Evolutionary conservation across 1,140 invertebrate genomes (phyloP).

Genomic region (Thaumetopoea pityocampa): DNA sequence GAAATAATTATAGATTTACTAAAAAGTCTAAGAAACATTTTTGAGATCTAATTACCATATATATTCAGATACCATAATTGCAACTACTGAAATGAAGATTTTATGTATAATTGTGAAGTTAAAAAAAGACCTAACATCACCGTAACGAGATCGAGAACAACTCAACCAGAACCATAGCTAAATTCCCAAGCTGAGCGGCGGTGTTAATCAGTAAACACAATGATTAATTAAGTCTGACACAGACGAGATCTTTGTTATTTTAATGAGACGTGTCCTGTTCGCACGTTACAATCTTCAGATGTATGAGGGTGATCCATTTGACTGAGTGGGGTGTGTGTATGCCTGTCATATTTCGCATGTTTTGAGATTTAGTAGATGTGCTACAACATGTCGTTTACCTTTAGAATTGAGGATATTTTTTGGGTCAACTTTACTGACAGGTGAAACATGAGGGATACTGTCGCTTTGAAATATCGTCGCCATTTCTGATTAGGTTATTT

Average conservation of each 20-base stretch:
- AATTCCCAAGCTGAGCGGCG: slow-evolving; percentile 41
- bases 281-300: slow-evolving; percentile 42
- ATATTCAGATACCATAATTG: too few relatives aligned
- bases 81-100: too few relatives aligned
- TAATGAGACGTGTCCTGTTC: slow-evolving; percentile 47
- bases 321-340: slow-evolving; percentile 9
- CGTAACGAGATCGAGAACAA: slow-evolving; percentile 24
- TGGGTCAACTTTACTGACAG: slow-evolving; percentile 1
- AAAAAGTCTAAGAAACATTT: too few relatives aligned
- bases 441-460: not conserved
- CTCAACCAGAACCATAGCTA: slow-evolving; percentile 48
- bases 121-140: too few relatives aligned
- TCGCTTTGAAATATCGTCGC: too few relatives aligned
- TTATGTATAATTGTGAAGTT: too few relatives aligned
- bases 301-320: slow-evolving; percentile 28
- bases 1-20: too few relatives aligned
- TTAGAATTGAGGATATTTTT: slow-evolving; percentile 5
- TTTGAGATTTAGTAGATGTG: slow-evolving; percentile 4
- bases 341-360: slow-evolving; percentile 5
- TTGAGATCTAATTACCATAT: too few relatives aligned
- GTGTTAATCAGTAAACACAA: slow-evolving; percentile 60
- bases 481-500: too few relatives aligned
- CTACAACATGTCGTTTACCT: slow-evolving; percentile 1
- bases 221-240: slow-evolving; percentile 54
- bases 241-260: slow-evolving; percentile 57